Base-by-base conservation (phyloP, 2,888 invertebrate species). In the Melipona beecheii region DNA sequence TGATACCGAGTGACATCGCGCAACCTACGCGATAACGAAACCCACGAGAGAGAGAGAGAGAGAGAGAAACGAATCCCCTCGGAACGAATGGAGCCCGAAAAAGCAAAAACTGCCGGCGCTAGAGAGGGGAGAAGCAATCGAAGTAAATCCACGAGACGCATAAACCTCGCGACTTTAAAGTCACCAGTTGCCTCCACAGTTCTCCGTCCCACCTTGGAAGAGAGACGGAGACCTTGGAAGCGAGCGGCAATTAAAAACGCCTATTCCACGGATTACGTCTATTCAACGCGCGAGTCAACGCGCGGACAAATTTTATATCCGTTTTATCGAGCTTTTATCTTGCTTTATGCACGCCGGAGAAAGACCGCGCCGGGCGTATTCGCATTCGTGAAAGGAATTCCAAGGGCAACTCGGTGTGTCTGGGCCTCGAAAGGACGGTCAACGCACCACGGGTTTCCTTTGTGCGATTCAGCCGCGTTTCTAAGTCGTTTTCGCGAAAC, bases 371-470 rank as follows among this genome's bases (percentile, higher is more conserved):
- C 69, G 17, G 81, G 9, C 43, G 43, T 11, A 43, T 43, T 9
- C 43, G 83, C 80, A 84, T 84, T 84, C 85, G 79, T 50, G 87
- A 85, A 83, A 90, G 89, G 89, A 88, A 89, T 89, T 85, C 83
- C 89, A 89, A 89, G 89, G 89, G 81, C 89, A 78, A 60, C 70
- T 43, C 43, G 43, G 43, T 54, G 50, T 69, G 83, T 78, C 83
- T 73, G 81, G 74, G 72, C 80, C 85, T 83, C 84, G 84, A 90
- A 89, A 89, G 89, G 89, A 90, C 90, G 90, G 89, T 86, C 90
- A 87, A 87, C 88, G 89, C 90, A 89, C 90, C 52, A 79, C 65
- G 66, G 70, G 43, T 49, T 69, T 83, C 84, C 87, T 87, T 90
- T 89, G 89, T 89, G 88, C 65, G 81, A 78, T 79, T 86, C 90